Conservation (phyloP, 2,797 vertebrate genomes). For the Molossus molossus region DNA sequence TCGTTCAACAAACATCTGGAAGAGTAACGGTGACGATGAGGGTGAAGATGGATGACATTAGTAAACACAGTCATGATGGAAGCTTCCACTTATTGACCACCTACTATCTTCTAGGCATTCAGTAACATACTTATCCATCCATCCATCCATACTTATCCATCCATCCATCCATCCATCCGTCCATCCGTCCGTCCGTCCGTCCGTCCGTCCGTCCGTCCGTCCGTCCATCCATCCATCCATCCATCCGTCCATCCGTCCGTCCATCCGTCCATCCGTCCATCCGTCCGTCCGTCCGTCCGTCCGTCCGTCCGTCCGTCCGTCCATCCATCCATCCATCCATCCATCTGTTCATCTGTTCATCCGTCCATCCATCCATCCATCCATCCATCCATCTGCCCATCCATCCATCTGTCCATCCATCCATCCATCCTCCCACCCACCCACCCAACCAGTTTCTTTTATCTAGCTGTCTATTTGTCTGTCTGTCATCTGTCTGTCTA, state of each 20-base stretch:
- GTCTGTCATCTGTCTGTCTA: not conserved
- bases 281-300: not conserved
- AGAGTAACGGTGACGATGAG: not conserved
- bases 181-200: fast-evolving
- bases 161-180: fast-evolving
- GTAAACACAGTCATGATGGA: not conserved
- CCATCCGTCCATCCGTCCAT: no score
- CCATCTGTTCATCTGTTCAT: no score
- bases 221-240: fast-evolving
- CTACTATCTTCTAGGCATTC: not conserved
- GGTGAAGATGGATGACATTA: not conserved
- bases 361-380: no score
- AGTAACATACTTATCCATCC: not conserved
- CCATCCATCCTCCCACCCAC: not conserved
- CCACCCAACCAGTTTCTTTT: not conserved
- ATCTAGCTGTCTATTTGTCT: not conserved
- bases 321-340: not conserved
- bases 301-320: no score
- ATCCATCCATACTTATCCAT: no score
- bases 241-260: not conserved
- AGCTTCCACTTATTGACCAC: not conserved
- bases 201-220: not conserved
- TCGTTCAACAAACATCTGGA: not conserved
- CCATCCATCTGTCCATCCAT: no score
- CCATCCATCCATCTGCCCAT: not conserved